phyloP scores from a whole-genome alignment of 2,888 invertebrate genomes.

The Orthosia cruda region DNA sequence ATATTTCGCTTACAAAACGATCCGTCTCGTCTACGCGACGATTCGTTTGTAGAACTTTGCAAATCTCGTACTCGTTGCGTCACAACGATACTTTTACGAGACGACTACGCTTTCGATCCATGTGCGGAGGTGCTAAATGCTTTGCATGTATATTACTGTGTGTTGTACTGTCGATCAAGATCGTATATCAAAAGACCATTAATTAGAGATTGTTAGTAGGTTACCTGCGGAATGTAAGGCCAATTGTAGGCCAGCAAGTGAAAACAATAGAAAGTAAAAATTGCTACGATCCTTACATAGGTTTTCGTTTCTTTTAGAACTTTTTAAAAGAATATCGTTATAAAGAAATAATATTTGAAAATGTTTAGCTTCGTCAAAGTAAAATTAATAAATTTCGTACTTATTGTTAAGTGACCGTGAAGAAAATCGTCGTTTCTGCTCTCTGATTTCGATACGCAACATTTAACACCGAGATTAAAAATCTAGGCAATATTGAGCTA shows the following conservation, averaged over 20 bases:
- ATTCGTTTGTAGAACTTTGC: too few species aligned
- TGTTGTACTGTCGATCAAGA: background rate
- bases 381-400: constrained; percentile 18
- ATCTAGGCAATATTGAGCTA: constrained; percentile 22
- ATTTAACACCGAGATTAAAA: constrained; percentile 43
- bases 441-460: constrained; percentile 35
- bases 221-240: too few species aligned
- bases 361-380: constrained; percentile 5
- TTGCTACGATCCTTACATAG: background rate
- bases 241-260: too few species aligned
- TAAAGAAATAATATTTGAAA: background rate
- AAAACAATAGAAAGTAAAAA: too few species aligned
- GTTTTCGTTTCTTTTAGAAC: too few species aligned
- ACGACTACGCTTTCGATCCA: too few species aligned
- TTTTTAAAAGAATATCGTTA: background rate
- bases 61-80: too few species aligned
- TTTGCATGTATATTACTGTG: background rate
- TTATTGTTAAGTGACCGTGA: constrained; percentile 43
- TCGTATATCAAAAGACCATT: background rate
- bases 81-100: too few species aligned
- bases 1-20: too few species aligned
- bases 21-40: too few species aligned
- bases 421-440: constrained; percentile 4
- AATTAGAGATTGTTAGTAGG: too few species aligned
- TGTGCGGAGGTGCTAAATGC: too few species aligned